Percentiles rank a stretch among this genome's conserved stretches.
Conservation (phyloP, 2,888 invertebrate genomes). For the Uropetala carovei region DNA sequence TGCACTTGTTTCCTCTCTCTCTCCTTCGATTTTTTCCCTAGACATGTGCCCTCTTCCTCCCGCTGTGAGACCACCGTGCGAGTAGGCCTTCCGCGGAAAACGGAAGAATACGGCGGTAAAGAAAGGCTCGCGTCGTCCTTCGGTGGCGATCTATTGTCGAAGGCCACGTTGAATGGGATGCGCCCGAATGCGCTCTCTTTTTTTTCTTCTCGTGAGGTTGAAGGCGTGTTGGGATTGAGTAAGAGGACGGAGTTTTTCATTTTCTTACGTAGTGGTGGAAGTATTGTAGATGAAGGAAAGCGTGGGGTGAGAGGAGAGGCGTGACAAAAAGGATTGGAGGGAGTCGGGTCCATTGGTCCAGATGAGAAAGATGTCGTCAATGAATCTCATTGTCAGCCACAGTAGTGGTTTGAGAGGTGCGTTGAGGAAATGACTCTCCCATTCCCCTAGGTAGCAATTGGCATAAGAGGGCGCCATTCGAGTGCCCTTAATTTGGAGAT, state of each 20-base stretch:
- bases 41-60: not conserved
- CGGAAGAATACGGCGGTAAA: not conserved
- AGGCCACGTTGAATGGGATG: too few species aligned
- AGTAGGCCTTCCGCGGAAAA: not conserved
- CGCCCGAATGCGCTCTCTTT: not conserved
- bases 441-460: too few species aligned
- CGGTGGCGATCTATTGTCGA: not conserved
- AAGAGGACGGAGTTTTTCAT: not conserved
- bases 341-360: too few species aligned
- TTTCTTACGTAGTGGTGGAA: not conserved
- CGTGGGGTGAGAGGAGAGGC: too few species aligned
- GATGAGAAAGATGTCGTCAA: too few species aligned
- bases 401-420: too few species aligned
- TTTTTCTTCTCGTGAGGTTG: not conserved
- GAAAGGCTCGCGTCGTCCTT: not conserved
- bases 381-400: not conserved
- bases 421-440: too few species aligned
- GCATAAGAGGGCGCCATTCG: too few species aligned
- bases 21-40: not conserved
- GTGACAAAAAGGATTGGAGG: too few species aligned
- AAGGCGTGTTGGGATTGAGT: not conserved
- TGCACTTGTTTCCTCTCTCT: not conserved
- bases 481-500: too few species aligned
- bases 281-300: too few species aligned
- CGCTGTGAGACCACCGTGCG: slow-evolving; percentile 7